Base-by-base conservation (phyloP, 1,140 invertebrate genomes). In the Leptopilina clavipes region DNA sequence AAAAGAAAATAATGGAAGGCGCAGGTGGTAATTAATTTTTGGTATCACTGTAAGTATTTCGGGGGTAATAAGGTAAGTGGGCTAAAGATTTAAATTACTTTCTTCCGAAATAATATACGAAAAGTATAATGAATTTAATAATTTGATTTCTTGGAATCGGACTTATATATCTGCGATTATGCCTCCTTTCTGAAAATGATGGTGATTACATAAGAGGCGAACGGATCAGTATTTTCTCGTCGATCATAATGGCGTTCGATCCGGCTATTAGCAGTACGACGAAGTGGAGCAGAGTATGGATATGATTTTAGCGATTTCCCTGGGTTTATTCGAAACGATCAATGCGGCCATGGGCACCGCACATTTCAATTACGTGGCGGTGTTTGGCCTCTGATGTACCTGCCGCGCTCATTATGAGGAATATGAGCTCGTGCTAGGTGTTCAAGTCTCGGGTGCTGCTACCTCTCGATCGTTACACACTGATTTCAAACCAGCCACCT, bases 361-460 rank as follows among this genome's bases (percentile, higher is more conserved):
- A 79, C 73, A 82, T 88, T 88, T 87, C 84, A 87, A 87, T 88
- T 87, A 88, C 86, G 81, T 76, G 84, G 80, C 85, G 82, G 75
- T 84, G 79, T 40, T 86, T 82, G 81, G 83, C 83, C 77, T 83
- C 83, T 86, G 86, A 87, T 87, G 83, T 88, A 76, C 78, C 75
- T 18, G 72, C 78, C 82, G 80, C 81, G 78, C 81, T 88, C 86
- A 88, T 88, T 88, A 88, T 86, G 79, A 85, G 85, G 84, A 87
- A 87, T 88, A 88, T 87, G 85, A 88, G 85, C 85, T 83, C 83
- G 84, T 82, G 86, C 86, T 88, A 78, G 85, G 37, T 9, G 3
- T 40, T 40, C 37, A 40, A 31, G 77, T 82, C 74, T 73, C 65
- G 37, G 56, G 43, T 83, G 77, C 80, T 65, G 82, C 82, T 81